Conservation (phyloP, 2,113 vertebrate species). For the Pterocles gutturalis region DNA sequence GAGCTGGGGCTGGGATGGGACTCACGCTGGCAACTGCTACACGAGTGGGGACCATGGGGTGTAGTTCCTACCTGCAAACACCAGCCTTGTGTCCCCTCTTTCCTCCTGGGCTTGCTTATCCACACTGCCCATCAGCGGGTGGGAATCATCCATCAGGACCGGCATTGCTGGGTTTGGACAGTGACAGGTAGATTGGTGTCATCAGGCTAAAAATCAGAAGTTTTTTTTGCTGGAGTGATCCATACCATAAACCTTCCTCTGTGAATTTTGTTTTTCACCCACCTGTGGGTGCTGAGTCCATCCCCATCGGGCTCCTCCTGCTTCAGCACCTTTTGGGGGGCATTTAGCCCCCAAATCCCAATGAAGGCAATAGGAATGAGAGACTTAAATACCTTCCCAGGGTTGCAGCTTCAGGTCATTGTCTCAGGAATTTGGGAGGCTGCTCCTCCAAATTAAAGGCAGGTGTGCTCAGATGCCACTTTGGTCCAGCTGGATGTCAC, state of each 20-base stretch:
- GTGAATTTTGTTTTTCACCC: not conserved
- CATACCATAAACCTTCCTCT: not conserved
- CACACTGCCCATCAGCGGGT: accelerated
- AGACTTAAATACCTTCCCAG: not conserved
- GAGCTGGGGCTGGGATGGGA: not conserved
- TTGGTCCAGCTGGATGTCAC: not conserved
- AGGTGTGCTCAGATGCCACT: not conserved
- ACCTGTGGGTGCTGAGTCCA: not conserved
- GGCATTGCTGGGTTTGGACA: not conserved
- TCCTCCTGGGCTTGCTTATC: not conserved
- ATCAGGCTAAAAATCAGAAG: not conserved
- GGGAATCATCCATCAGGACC: not conserved
- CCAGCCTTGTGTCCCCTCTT: not conserved
- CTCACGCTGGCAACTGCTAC: not conserved
- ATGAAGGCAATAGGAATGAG: accelerated
- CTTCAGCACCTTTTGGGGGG: not conserved
- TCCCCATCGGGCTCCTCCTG: accelerated
- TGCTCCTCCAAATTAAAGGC: not conserved
- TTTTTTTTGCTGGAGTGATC: not conserved
- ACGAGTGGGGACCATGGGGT: not conserved
- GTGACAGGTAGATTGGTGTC: not conserved
- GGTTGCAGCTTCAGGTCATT: not conserved
- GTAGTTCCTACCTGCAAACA: not conserved
- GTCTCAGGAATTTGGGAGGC: not conserved
- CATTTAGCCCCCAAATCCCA: not conserved